A percentile compares a stretch with the other conserved stretches of the same genome.
Evolutionary conservation across 2,888 invertebrate genomes (phyloP).

Genomic region (Crioceris asparagi): DNA sequence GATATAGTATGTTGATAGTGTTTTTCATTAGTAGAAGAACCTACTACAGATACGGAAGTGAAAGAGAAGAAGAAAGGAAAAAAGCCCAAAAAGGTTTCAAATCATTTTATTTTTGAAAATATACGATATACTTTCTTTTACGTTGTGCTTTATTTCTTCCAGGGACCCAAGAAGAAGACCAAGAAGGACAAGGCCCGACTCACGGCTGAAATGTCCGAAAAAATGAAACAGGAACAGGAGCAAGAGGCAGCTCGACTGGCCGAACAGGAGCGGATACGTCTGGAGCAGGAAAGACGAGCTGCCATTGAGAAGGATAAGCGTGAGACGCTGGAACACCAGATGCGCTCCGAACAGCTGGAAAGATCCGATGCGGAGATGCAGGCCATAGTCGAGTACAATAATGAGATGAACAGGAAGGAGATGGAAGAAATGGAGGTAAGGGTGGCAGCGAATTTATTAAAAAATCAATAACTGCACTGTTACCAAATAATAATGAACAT

Average conservation of each 20-base stretch:
- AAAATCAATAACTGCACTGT: no score
- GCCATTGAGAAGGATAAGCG: conserved; percentile 32
- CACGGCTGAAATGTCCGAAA: conserved; percentile 22
- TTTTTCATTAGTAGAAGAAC: background rate
- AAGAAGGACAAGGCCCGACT: conserved; percentile 30
- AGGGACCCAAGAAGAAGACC: background rate
- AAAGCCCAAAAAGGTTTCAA: background rate
- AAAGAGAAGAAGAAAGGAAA: background rate
- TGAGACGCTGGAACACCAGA: no score
- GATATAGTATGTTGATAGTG: no score
- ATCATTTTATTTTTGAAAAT: background rate
- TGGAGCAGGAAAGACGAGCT: conserved; percentile 26
- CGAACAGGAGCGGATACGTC: conserved; percentile 20
- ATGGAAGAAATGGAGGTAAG: conserved; percentile 10
- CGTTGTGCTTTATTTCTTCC: background rate
- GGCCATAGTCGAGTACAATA: background rate
- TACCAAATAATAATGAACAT: no score
- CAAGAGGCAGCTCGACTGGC: conserved; percentile 19
- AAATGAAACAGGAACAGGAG: conserved; percentile 20
- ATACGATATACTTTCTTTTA: background rate
- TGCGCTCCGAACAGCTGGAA: no score
- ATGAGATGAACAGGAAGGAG: conserved; percentile 5
- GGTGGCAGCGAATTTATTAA: background rate
- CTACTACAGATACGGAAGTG: background rate
- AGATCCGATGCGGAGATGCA: conserved; percentile 16